Percentiles rank a stretch among this genome's conserved stretches.
These are phyloP conservation scores for Bolinopsis microptera DNA, from an alignment of 37 sponge, comb jelly and placozoan genomes.

Conservation along the genomic window DNA sequence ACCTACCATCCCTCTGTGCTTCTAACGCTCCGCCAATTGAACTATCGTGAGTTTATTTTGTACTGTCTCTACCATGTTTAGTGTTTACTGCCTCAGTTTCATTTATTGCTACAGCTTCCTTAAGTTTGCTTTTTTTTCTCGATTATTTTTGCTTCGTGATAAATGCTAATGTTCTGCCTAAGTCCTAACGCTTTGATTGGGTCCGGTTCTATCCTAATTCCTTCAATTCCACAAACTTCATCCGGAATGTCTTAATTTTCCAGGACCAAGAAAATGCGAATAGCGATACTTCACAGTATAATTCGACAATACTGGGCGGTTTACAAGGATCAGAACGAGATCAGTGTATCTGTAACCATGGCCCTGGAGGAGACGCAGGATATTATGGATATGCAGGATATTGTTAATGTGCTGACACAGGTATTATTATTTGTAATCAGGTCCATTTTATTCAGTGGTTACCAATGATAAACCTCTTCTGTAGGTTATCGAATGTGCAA, in stretches of 20 bases:
- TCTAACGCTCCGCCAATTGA: slow-evolving; percentile 2
- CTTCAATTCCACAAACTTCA: too few relatives aligned
- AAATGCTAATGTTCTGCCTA: too few relatives aligned
- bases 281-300: slow-evolving; percentile 48
- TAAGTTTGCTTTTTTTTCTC: too few relatives aligned
- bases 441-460: too few relatives aligned
- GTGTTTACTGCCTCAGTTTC: neutral
- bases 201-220: too few relatives aligned
- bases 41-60: neutral
- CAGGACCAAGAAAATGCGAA: slow-evolving; percentile 39
- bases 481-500: too few relatives aligned
- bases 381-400: neutral
- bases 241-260: neutral
- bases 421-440: neutral
- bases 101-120: too few relatives aligned
- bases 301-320: slow-evolving; percentile 54
- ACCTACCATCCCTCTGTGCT: slow-evolving; percentile 34
- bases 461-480: too few relatives aligned
- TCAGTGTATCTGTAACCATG: slow-evolving; percentile 12
- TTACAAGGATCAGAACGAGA: neutral
- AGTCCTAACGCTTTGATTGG: too few relatives aligned
- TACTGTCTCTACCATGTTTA: neutral
- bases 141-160: too few relatives aligned
- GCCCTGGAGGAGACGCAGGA: neutral
- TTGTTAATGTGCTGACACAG: neutral